phyloP scores from a whole-genome alignment of 1,140 invertebrate species.

The Trachymyrmex cornetzi region DNA sequence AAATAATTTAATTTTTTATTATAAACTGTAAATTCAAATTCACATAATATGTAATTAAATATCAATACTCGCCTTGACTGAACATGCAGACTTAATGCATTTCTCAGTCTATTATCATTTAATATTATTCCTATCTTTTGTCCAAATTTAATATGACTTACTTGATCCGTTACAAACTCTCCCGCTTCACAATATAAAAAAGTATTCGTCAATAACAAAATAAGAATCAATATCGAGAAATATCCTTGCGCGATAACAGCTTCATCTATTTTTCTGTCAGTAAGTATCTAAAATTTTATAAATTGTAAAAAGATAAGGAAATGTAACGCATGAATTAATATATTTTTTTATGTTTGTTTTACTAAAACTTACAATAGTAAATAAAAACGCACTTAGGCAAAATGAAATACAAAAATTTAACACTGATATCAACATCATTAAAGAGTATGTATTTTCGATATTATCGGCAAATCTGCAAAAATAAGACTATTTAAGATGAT shows the following conservation, averaged over 20 bases:
- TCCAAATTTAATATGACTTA: neutral
- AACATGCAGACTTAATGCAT: no score
- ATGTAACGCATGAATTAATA: neutral
- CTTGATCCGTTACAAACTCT: neutral
- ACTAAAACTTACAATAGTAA: neutral
- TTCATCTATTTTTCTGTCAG: neutral
- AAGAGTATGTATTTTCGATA: neutral
- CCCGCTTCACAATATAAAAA: slow-evolving; percentile 25
- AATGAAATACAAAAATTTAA: neutral
- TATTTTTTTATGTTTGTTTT: neutral
- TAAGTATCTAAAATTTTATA: neutral
- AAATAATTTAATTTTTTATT: no score
- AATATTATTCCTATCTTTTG: no score
- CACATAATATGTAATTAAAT: no score
- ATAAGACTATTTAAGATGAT: neutral
- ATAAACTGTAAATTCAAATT: no score
- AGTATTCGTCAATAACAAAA: neutral
- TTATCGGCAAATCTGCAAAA: neutral
- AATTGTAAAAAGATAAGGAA: neutral
- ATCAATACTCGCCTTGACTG: no score
- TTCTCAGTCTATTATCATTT: no score
- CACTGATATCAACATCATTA: neutral
- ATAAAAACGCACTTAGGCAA: neutral
- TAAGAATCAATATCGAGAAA: neutral
- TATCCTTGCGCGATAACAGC: neutral